Conservation (phyloP, 1,140 invertebrate genomes). For the Heliconius hewitsoni region DNA sequence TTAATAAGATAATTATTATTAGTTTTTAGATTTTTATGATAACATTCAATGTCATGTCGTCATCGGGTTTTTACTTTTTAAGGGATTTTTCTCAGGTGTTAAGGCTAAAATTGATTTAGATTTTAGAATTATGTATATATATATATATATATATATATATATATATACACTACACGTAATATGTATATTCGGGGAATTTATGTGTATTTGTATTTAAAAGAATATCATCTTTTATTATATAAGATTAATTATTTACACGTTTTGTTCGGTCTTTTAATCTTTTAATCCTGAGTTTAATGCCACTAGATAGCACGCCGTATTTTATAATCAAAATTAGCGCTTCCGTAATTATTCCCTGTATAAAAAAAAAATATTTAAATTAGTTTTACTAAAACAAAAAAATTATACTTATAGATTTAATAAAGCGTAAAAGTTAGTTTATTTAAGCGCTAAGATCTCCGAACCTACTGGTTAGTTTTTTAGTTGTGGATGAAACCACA, state of each 20-base stretch:
- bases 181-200: too few relatives aligned
- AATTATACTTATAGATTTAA: too few relatives aligned
- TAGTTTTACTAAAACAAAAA: background rate
- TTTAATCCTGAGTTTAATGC: background rate
- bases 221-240: background rate
- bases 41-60: background rate
- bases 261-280: background rate
- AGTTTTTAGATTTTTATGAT: conserved; percentile 10
- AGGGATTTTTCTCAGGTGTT: too few relatives aligned
- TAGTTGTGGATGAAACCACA: too few relatives aligned
- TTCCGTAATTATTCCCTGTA: background rate
- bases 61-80: background rate
- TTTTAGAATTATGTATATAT: too few relatives aligned
- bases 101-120: too few relatives aligned
- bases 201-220: too few relatives aligned
- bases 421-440: too few relatives aligned
- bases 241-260: background rate
- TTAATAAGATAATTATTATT: conserved; percentile 4
- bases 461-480: too few relatives aligned
- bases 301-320: background rate
- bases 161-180: too few relatives aligned
- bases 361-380: background rate
- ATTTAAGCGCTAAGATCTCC: too few relatives aligned
- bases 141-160: too few relatives aligned
- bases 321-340: background rate